A percentile compares a stretch with the other conserved stretches of the same genome.
Conservation (phyloP, 53 echinoderm and acorn worm genomes). For the Hippasteria phrygiana region DNA sequence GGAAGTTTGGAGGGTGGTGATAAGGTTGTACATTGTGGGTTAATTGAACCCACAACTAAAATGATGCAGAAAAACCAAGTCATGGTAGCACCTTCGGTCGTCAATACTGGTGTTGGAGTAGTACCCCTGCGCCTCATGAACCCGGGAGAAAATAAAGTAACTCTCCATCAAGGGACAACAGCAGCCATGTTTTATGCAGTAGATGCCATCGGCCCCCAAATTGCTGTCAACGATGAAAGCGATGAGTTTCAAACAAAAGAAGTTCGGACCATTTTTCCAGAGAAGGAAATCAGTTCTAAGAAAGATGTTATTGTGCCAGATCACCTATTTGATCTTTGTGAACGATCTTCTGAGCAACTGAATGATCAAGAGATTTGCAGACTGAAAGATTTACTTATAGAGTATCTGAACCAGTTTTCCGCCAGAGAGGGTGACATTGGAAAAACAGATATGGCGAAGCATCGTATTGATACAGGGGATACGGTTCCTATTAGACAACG, state of each 20-base stretch:
- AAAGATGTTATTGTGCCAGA: not conserved
- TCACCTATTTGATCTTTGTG: not conserved
- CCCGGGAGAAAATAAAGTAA: not conserved
- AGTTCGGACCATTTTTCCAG: not conserved
- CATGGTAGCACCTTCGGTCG: slow-evolving; percentile 15
- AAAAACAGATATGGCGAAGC: not conserved
- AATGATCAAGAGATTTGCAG: not conserved
- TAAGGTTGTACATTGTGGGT: not conserved
- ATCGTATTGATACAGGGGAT: not conserved
- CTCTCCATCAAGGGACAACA: not conserved
- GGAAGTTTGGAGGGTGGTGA: slow-evolving; percentile 3
- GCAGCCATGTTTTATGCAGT: not conserved
- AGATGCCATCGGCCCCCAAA: not conserved
- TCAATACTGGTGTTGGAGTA: not conserved
- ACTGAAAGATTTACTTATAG: not conserved
- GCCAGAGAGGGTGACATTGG: not conserved
- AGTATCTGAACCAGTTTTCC: not conserved
- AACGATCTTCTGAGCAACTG: not conserved
- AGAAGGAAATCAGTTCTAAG: not conserved
- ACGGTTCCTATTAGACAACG: not conserved
- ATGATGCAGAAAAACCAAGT: not conserved
- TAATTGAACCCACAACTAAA: not conserved
- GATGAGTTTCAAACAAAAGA: not conserved
- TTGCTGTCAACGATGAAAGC: not conserved
- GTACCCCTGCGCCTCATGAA: slow-evolving; percentile 15